Base-by-base conservation (phyloP, 2,888 invertebrate species). In the Xestobium rufovillosum region DNA sequence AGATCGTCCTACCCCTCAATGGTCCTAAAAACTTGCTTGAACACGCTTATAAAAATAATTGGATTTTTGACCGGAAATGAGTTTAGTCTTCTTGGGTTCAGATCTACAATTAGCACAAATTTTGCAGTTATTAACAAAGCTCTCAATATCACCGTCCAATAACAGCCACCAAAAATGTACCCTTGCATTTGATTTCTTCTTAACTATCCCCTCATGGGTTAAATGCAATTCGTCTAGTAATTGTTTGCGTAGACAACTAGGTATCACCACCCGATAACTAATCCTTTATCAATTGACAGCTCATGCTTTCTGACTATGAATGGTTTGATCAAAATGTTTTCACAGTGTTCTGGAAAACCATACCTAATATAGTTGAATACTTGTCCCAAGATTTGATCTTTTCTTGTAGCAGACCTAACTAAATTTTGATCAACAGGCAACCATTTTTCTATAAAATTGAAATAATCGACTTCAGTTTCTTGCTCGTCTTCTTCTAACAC, bases 1-100 rank as follows among this genome's bases (percentile, higher is more conserved):
- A n/a, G n/a, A n/a, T n/a, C n/a, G n/a, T n/a, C n/a, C n/a, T n/a
- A n/a, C n/a, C n/a, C n/a, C n/a, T n/a, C n/a, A n/a, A n/a, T n/a
- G n/a, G n/a, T 64, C 65, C 9, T 63, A 61, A 50, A 60, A 66
- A 45, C 68, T 67, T 10, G 63, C 48, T 47, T 68, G 66, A 3
- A 66, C 42, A 12, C 66, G 47, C 36, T 60, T 48, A 58, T 59
- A 61, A 8, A 55, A 52, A 32, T 46, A 40, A 3, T 39, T 43
- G 14, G 59, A 41, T 37, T 47, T 50, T 14, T 39, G 43, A 42
- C 51, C 52, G 16, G 51, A 41, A 47, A 44, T 49, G 52, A n/a
- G n/a, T n/a, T n/a, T n/a, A n/a, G n/a, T n/a, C n/a, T 57, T n/a
- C 39, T 36, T 28, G 56, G 51, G 14, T 50, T 47, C 38, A 50